These are phyloP conservation scores for Colossoma macropomum DNA, from an alignment of 2,113 vertebrate species.

Conservation along the genomic window DNA sequence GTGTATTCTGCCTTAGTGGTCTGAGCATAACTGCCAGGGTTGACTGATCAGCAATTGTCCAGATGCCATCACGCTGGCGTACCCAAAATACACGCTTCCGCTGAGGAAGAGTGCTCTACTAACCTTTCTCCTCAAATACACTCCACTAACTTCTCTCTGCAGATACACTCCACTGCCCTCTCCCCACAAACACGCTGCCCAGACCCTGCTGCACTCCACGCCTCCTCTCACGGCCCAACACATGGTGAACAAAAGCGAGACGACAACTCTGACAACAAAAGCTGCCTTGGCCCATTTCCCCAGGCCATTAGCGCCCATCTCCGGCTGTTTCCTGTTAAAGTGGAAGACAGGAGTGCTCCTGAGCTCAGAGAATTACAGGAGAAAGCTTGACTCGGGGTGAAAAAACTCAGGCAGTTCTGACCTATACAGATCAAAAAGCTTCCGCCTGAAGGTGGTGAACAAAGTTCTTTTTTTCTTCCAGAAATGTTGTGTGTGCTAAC, in stretches of 20 bases:
- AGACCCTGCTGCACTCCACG: conserved; percentile 55
- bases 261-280: conserved; percentile 70
- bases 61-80: background rate
- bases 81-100: background rate
- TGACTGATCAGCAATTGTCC: conserved; percentile 46
- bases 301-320: conserved; percentile 65
- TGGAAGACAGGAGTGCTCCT: conserved; percentile 24
- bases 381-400: background rate
- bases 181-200: background rate
- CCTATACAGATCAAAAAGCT: background rate
- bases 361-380: conserved; percentile 5
- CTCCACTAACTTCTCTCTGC: background rate
- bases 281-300: conserved; percentile 63
- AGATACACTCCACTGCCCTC: background rate
- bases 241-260: conserved; percentile 50
- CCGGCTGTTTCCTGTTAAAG: conserved; percentile 55
- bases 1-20: conserved; percentile 47
- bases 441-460: background rate
- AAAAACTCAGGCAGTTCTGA: background rate
- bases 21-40: conserved; percentile 47
- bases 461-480: background rate
- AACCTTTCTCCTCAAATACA: conserved; percentile 47
- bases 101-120: conserved; percentile 53
- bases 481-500: background rate
- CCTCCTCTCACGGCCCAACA: conserved; percentile 67